Percentiles rank a stretch among this genome's conserved stretches.
Evolutionary conservation across 2,797 vertebrate genomes (phyloP).

Genomic region (Pyrocephalus nanus): DNA sequence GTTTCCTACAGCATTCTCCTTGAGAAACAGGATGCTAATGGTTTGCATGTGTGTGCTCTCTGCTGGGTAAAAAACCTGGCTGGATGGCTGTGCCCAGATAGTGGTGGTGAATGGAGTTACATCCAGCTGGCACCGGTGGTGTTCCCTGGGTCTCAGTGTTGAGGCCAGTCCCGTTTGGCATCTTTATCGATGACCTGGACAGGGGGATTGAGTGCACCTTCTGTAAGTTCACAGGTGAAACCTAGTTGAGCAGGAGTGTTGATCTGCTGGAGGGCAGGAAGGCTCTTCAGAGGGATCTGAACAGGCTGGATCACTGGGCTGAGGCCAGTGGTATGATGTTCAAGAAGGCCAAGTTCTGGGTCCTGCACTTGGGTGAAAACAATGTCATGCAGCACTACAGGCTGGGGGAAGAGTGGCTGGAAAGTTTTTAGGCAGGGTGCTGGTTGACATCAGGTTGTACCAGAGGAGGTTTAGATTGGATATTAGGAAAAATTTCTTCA

Average conservation of each 20-base stretch:
- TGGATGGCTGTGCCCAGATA: not conserved
- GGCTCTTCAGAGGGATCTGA: not conserved
- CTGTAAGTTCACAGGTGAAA: not conserved
- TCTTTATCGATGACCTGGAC: too few species aligned
- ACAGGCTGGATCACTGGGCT: accelerated
- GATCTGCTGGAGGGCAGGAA: not conserved
- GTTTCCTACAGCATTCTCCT: not conserved
- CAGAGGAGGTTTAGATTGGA: not conserved
- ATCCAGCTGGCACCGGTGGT: accelerated
- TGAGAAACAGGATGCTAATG: not conserved
- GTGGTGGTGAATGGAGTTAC: not conserved
- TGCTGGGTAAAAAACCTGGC: not conserved
- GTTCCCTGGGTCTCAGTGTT: not conserved
- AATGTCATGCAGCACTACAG: not conserved
- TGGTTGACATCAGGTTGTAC: accelerated
- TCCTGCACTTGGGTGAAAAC: not conserved
- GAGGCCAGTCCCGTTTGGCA: not conserved
- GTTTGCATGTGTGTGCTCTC: not conserved
- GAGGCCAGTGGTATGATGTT: too few species aligned
- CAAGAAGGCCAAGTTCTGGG: not conserved
- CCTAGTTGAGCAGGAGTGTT: not conserved
- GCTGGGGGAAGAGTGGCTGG: not conserved
- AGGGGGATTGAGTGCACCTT: not conserved
- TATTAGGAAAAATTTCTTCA: not conserved
- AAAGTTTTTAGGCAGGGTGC: not conserved